Conservation (phyloP, 2,797 vertebrate genomes). For the Acipenser oxyrinchus region DNA sequence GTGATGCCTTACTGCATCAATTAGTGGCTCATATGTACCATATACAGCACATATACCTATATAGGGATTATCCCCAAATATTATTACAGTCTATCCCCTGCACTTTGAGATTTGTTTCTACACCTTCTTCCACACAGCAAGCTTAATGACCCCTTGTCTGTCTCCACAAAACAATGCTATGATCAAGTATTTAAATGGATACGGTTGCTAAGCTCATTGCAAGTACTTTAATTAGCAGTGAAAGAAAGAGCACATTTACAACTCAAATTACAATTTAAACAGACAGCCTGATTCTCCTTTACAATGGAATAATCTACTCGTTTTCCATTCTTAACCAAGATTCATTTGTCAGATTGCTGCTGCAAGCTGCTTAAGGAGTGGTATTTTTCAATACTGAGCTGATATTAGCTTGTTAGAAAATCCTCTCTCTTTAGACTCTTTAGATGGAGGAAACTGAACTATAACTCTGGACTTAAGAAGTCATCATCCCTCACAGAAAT, state of each 20-base stretch:
- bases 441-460: neutral
- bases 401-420: neutral
- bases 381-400: neutral
- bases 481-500: neutral
- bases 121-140: too few species aligned
- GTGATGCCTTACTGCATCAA: too few species aligned
- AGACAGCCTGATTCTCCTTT: neutral
- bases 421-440: neutral
- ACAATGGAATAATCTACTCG: slow-evolving; percentile 2
- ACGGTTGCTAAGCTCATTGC: neutral
- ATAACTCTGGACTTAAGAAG: neutral
- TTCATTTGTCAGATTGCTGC: slow-evolving; percentile 1
- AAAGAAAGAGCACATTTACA: neutral
- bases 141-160: too few species aligned
- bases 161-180: neutral
- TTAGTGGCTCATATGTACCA: too few species aligned
- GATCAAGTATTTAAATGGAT: neutral
- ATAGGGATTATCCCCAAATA: too few species aligned
- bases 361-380: neutral
- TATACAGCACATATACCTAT: too few species aligned
- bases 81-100: too few species aligned
- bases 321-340: slow-evolving; percentile 4
- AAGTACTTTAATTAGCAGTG: neutral
- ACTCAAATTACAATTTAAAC: neutral
- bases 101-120: too few species aligned